A percentile compares a stretch with the other conserved stretches of the same genome.
These are phyloP conservation scores for Kryptopterus vitreolus DNA, from an alignment of 2,797 vertebrate genomes.

Conservation along the genomic window DNA sequence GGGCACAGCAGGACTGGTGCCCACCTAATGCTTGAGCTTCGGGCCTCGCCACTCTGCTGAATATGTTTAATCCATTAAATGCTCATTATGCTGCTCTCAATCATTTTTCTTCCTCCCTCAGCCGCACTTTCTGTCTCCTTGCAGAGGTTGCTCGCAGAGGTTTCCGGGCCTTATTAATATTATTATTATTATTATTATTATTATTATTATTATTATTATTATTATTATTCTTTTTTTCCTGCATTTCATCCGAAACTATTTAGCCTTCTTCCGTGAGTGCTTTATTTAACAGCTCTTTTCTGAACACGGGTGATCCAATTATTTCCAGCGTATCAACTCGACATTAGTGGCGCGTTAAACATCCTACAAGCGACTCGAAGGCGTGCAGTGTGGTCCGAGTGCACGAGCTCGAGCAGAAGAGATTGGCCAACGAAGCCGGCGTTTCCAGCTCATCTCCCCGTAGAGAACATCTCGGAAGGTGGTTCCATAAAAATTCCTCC, in stretches of 20 bases:
- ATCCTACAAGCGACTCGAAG: not conserved
- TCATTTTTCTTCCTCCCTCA: constrained; percentile 18
- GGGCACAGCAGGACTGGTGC: constrained; percentile 33
- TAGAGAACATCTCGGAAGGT: constrained; percentile 47
- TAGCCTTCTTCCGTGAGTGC: not conserved
- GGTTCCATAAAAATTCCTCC: constrained; percentile 55
- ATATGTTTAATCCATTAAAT: constrained; percentile 35
- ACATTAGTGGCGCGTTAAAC: constrained; percentile 14
- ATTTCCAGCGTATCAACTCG: constrained; percentile 11
- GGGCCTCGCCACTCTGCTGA: constrained; percentile 35
- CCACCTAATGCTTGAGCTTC: constrained; percentile 37
- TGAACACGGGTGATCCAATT: not conserved
- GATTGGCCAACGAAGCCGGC: constrained; percentile 23
- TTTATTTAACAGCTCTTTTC: constrained; percentile 24
- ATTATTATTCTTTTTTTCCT: not conserved
- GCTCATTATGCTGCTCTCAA: constrained; percentile 28
- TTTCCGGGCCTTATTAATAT: not conserved
- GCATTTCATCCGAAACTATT: constrained; percentile 12
- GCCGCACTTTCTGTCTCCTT: constrained; percentile 7
- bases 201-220: not conserved
- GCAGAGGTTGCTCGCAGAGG: not conserved
- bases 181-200: not conserved
- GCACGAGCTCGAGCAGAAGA: constrained; percentile 23
- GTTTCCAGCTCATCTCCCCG: constrained; percentile 16
- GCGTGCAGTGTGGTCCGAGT: not conserved